Base-by-base conservation (phyloP, 2,888 invertebrate genomes). In the Eudasyphora cyanicolor region DNA sequence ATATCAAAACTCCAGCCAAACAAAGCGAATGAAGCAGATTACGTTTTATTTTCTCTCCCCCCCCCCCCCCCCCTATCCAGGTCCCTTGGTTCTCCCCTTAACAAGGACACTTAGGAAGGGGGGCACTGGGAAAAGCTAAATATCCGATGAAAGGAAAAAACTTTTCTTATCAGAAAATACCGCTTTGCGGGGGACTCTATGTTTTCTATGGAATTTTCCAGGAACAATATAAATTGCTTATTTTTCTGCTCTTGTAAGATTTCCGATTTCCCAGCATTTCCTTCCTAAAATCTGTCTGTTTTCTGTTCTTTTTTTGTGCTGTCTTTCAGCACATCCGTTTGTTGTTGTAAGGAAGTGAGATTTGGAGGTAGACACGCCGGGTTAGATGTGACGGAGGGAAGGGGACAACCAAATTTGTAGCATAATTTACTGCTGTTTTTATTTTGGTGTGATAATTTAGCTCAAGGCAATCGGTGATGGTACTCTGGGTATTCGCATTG, bases 381-480 rank as follows among this genome's bases (percentile, higher is more conserved):
- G 21, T 17, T 49, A 14, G 57, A 27, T 10, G 57, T n/a, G n/a
- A n/a, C 2, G 57, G 27, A 54, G 27, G 27, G n/a, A n/a, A n/a
- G n/a, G n/a, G n/a, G n/a, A n/a, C n/a, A n/a, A n/a, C n/a, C 8
- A 57, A 57, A 45, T 24, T 24, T 14, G 57, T 27, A 57, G 57
- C 24, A 57, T 57, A 57, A 57, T 57, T 57, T 57, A 57, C 57
- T 27, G 57, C 57, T 27, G 27, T 24, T 57, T 45, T n/a, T 5
- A 12, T 2, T 1, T 45, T 14, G 2, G n/a, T 7, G 27, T 17
- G 35, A 19, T 19, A 38, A 21, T 64, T 38, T 38, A 32, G 19
- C 35, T 21, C 21, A 19, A n/a, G n/a, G n/a, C n/a, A n/a, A n/a
- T n/a, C n/a, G n/a, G n/a, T n/a, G n/a, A n/a, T n/a, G n/a, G n/a